These are phyloP conservation scores for Synergus itoensis DNA, from an alignment of 2,888 invertebrate species.

Conservation along the genomic window DNA sequence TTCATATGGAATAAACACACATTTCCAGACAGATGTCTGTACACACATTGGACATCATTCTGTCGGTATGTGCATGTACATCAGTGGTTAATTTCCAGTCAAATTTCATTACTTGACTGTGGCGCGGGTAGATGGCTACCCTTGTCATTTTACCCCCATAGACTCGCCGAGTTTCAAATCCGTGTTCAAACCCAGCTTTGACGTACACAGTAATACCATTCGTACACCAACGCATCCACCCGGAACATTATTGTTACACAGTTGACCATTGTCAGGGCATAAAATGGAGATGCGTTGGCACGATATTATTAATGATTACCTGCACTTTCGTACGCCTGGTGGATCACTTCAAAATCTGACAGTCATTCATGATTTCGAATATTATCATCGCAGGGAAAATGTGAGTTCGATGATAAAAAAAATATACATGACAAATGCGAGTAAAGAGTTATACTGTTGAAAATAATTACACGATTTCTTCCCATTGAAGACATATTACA, in stretches of 20 bases:
- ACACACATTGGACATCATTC: slow-evolving; percentile 28
- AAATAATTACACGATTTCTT: background rate
- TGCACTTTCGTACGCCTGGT: slow-evolving; percentile 41
- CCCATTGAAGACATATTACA: background rate
- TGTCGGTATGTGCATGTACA: slow-evolving; percentile 41
- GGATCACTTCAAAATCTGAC: slow-evolving; percentile 16
- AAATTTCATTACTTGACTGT: slow-evolving; percentile 76
- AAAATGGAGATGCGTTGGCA: slow-evolving; percentile 61
- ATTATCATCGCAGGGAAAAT: background rate
- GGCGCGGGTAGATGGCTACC: slow-evolving; percentile 66
- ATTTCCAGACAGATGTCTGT: background rate
- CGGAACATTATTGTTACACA: slow-evolving; percentile 74
- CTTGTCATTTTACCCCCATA: slow-evolving; percentile 44
- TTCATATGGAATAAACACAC: slow-evolving; percentile 26
- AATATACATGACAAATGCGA: no score
- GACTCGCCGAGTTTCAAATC: slow-evolving; percentile 33
- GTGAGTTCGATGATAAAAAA: background rate
- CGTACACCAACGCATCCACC: slow-evolving; percentile 52
- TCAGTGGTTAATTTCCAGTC: slow-evolving; percentile 76
- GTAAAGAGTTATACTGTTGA: background rate
- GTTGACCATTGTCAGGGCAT: slow-evolving; percentile 71
- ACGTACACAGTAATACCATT: slow-evolving; percentile 27
- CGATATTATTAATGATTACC: slow-evolving; percentile 69
- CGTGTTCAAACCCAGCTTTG: slow-evolving; percentile 17
- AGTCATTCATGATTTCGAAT: background rate